Conservation (phyloP, 2,888 invertebrate genomes). For the Tupiocoris notatus region DNA sequence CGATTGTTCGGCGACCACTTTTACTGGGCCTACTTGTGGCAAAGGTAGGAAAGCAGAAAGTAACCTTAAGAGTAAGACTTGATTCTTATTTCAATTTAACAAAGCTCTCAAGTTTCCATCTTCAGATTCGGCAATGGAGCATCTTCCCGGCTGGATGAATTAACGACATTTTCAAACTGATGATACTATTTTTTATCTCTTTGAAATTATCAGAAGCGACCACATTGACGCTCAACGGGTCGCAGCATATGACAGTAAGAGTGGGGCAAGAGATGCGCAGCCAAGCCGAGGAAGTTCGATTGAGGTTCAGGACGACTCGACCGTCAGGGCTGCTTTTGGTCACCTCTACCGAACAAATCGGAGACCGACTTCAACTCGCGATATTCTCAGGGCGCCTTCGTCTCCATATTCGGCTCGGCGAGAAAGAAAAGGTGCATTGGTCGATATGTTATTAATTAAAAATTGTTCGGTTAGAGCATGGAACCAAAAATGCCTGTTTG, state of each 20-base stretch:
- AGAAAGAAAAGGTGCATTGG: constrained; percentile 85
- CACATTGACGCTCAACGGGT: constrained; percentile 83
- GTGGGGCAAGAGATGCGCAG: constrained; percentile 73
- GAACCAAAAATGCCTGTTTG: too few species aligned
- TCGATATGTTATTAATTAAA: too few species aligned
- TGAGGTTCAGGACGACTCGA: constrained; percentile 80
- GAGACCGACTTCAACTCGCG: constrained; percentile 81
- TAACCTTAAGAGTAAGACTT: too few species aligned
- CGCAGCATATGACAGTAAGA: constrained; percentile 78
- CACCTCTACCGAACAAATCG: constrained; percentile 74
- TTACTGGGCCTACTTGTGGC: constrained; percentile 88
- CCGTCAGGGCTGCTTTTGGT: constrained; percentile 75
- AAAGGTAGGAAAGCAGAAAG: too few species aligned
- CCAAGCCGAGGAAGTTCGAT: constrained; percentile 84
- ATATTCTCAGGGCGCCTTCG: constrained; percentile 80
- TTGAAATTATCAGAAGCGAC: constrained; percentile 81
- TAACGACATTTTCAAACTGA: neutral
- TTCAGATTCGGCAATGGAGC: too few species aligned
- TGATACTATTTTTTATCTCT: neutral
- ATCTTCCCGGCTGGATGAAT: neutral
- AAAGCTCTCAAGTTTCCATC: too few species aligned
- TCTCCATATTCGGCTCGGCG: constrained; percentile 77
- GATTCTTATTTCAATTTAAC: too few species aligned
- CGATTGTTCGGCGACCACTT: constrained; percentile 86
- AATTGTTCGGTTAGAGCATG: too few species aligned